These are phyloP conservation scores for Drosophila bocki DNA, from an alignment of 1,140 invertebrate species.

Conservation along the genomic window DNA sequence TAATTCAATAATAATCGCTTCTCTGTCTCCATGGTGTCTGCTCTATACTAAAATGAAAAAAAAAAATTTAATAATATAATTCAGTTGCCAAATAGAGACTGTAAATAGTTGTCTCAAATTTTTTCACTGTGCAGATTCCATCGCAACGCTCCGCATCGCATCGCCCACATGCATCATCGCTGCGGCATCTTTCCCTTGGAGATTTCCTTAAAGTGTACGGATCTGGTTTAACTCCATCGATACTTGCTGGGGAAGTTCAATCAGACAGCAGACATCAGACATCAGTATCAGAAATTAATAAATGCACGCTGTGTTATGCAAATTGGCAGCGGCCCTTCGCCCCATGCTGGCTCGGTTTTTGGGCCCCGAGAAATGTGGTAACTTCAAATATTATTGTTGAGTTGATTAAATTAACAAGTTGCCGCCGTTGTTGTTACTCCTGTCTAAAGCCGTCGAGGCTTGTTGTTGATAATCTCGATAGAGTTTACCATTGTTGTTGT, in stretches of 20 bases:
- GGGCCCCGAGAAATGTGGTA: conserved; percentile 57
- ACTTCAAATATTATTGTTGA: conserved; percentile 52
- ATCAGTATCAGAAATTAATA: conserved; percentile 55
- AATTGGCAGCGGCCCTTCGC: conserved; percentile 49
- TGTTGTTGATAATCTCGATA: conserved; percentile 24
- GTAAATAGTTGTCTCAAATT: background rate
- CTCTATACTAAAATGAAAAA: background rate
- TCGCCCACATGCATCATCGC: conserved; percentile 46
- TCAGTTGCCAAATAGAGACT: background rate
- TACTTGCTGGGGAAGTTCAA: conserved; percentile 43
- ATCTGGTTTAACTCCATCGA: conserved; percentile 33
- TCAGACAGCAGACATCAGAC: conserved; percentile 17
- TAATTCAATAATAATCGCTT: background rate
- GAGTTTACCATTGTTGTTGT: conserved; percentile 10
- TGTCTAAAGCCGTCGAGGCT: conserved; percentile 1
- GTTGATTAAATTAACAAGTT: conserved; percentile 69
- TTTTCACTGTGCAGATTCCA: conserved; percentile 21
- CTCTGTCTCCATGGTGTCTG: background rate
- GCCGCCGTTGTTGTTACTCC: conserved; percentile 28
- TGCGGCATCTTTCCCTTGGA: conserved; percentile 15
- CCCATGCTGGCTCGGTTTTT: conserved; percentile 26
- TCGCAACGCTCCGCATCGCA: conserved; percentile 4
- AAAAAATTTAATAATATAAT: background rate
- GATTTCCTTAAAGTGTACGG: conserved; percentile 28
- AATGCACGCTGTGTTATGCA: conserved; percentile 64